These are phyloP conservation scores for Trichacis sp. DNA, from an alignment of 2,888 invertebrate species.

Conservation along the genomic window DNA sequence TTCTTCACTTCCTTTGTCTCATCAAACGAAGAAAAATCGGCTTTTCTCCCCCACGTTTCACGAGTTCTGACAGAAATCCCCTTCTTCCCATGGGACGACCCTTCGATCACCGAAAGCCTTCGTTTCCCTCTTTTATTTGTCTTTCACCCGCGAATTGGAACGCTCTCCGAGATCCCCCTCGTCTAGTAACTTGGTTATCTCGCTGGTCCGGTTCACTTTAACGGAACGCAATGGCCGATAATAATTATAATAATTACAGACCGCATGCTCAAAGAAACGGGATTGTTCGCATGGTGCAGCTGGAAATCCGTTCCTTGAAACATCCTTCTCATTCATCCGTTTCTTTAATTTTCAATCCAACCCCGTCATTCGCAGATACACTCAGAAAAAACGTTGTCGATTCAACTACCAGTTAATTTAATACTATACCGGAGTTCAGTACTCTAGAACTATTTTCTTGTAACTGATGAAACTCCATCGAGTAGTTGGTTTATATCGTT, in stretches of 20 bases:
- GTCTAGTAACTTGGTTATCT: constrained; percentile 29
- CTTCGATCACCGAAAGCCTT: neutral
- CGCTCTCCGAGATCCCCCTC: no score
- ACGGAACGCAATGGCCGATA: constrained; percentile 12
- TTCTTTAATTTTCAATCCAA: neutral
- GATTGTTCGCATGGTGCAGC: neutral
- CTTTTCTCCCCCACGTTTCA: neutral
- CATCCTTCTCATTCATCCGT: neutral
- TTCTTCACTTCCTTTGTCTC: constrained; percentile 2
- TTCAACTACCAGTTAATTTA: no score
- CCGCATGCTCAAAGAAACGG: neutral
- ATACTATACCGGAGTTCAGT: no score
- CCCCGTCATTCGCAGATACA: neutral
- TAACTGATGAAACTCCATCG: no score
- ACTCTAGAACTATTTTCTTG: no score
- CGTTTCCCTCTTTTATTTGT: constrained; percentile 17
- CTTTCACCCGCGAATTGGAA: constrained; percentile 5
- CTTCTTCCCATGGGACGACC: neutral
- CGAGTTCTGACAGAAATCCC: neutral
- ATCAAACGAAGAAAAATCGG: constrained; percentile 1
- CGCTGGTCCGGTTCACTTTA: constrained; percentile 27
- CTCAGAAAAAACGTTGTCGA: no score
- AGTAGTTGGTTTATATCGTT: no score
- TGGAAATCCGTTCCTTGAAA: neutral
- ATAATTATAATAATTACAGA: constrained; percentile 2